Evolutionary conservation across 53 echinoderm and acorn worm genomes (phyloP).

Genomic region (Holothuria leucospilota): DNA sequence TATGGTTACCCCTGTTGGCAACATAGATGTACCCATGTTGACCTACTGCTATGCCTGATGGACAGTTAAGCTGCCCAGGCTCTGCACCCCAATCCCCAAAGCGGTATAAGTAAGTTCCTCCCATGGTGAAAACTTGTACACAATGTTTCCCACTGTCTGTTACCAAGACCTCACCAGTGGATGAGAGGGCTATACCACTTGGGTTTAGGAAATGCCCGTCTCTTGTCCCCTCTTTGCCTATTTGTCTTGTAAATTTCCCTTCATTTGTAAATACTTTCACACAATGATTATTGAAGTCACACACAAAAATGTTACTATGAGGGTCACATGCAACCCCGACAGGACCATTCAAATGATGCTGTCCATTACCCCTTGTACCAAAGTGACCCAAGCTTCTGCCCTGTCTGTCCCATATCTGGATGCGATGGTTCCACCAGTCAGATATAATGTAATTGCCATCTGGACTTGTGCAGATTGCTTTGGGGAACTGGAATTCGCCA

Average conservation of each 20-base stretch:
- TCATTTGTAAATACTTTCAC: slow-evolving; percentile 82
- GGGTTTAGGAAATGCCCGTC: slow-evolving; percentile 89
- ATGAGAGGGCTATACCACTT: slow-evolving; percentile 71
- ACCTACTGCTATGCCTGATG: slow-evolving; percentile 85
- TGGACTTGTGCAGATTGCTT: slow-evolving; percentile 75
- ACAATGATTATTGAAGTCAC: slow-evolving; percentile 88
- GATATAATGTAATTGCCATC: slow-evolving; percentile 77
- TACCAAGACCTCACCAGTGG: slow-evolving; percentile 84
- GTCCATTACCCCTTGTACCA: slow-evolving; percentile 73
- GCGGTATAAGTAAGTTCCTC: slow-evolving; percentile 89
- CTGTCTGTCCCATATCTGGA: slow-evolving; percentile 87
- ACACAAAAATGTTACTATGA: slow-evolving; percentile 84
- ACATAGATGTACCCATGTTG: slow-evolving; percentile 86
- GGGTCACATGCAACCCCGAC: slow-evolving; percentile 81
- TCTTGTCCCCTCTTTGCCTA: slow-evolving; percentile 79
- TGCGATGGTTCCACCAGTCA: slow-evolving; percentile 87
- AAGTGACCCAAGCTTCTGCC: slow-evolving; percentile 81
- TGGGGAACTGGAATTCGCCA: slow-evolving; percentile 90
- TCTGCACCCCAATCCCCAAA: slow-evolving; percentile 94
- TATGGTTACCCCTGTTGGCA: slow-evolving; percentile 91
- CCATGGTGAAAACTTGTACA: slow-evolving; percentile 86
- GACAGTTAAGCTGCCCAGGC: slow-evolving; percentile 94
- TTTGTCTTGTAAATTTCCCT: slow-evolving; percentile 73
- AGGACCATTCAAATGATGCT: slow-evolving; percentile 73
- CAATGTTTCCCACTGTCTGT: slow-evolving; percentile 91